Base-by-base conservation (phyloP, 2,113 vertebrate species). In the Dasypus novemcinctus region DNA sequence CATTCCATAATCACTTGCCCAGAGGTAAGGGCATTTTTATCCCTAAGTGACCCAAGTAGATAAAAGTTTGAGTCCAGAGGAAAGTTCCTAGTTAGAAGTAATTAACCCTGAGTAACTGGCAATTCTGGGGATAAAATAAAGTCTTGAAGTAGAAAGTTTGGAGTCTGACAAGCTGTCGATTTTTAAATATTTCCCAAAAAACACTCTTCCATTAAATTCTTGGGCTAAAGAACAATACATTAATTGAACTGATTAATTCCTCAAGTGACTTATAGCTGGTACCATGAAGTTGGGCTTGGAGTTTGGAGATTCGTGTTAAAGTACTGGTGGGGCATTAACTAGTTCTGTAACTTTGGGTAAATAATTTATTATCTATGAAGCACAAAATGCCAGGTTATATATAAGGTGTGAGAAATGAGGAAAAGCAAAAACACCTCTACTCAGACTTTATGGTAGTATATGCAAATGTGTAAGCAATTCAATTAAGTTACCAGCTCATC, bases 171-270 rank as follows among this genome's bases (percentile, higher is more conserved):
- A 95, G 29, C 69, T 66, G 74, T 27, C 27, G 46, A 79, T 46
- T 72, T 74, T 93, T 25, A 96, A 93, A 74, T 74, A 83, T 54
- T 63, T 23, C 52, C 59, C 52, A 63, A 41, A 25, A 90, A 91
- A 52, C 20, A 63, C 64, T 14, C 7, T 36, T 86, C 61, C 83
- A 87, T 68, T 88, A 79, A 69, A 49, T 91, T 80, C n/a, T 64
- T 20, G 46, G 52, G 12, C 49, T 49, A 91, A 93, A 87, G 72
- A 89, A 46, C 85, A 25, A 64, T 7, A 90, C 4, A 80, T 61
- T 83, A 92, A 74, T 1, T 87, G 38, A 91, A 3, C 12, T 66
- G 36, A 41, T 83, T 84, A 92, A 94, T 79, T 66, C 12, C 63
- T 92, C 49, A 71, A 69, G 71, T 54, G 13, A 78, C 25, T 71